A percentile compares a stretch with the other conserved stretches of the same genome.
Evolutionary conservation across 35 echinoderm and acorn worm species (phyloP).

Genomic region (Amphiura filiformis): DNA sequence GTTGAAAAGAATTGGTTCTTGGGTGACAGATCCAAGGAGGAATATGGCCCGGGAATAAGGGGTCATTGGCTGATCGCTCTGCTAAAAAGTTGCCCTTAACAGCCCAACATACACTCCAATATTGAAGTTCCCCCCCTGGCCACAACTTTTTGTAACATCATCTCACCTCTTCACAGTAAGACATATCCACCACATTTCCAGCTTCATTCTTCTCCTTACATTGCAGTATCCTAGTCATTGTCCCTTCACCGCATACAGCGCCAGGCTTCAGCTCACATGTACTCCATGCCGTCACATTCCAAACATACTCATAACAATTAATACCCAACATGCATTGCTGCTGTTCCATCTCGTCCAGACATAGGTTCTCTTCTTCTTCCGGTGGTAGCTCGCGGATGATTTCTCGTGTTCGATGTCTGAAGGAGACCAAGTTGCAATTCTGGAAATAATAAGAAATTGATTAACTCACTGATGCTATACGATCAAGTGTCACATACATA

Average conservation of each 20-base stretch:
- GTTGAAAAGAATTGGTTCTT: too few relatives aligned
- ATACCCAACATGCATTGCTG: conserved; percentile 60
- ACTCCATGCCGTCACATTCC: conserved; percentile 67
- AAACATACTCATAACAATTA: conserved; percentile 66
- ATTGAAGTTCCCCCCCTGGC: too few relatives aligned
- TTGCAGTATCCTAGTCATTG: conserved; percentile 33
- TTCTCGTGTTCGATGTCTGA: conserved; percentile 40
- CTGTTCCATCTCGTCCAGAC: conserved; percentile 28
- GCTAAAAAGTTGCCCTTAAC: too few relatives aligned
- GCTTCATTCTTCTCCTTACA: conserved; percentile 53
- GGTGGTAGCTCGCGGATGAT: conserved; percentile 51
- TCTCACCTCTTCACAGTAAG: conserved; percentile 71
- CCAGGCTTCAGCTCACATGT: conserved; percentile 52
- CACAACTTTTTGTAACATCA: too few relatives aligned
- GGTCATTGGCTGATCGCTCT: too few relatives aligned
- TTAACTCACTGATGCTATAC: too few relatives aligned
- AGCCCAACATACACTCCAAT: too few relatives aligned
- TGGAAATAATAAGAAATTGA: conserved; percentile 10
- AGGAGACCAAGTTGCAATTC: conserved; percentile 49
- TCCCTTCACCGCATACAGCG: conserved; percentile 66
- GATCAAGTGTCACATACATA: too few relatives aligned
- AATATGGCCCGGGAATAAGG: too few relatives aligned
- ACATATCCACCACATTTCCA: conserved; percentile 32
- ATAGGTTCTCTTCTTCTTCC: not conserved
- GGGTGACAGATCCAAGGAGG: too few relatives aligned